These are phyloP conservation scores for Petrocephalus sullivani DNA, from an alignment of 2,797 vertebrate genomes.

Conservation along the genomic window DNA sequence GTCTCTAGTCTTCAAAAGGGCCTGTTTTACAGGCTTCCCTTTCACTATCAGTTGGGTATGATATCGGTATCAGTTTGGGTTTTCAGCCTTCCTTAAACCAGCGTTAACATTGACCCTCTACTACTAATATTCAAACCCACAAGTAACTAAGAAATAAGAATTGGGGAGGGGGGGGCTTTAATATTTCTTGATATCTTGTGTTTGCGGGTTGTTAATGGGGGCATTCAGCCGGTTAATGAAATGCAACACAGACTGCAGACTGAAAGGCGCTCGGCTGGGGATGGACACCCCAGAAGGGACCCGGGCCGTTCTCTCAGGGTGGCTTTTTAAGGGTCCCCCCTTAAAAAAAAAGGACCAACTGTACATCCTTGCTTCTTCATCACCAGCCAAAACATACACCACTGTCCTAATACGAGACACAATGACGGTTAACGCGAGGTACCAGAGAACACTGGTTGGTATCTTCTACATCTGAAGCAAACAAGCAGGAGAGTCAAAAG, in stretches of 20 bases:
- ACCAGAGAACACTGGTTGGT: slow-evolving; percentile 4
- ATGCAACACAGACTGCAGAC: background rate
- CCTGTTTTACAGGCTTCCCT: background rate
- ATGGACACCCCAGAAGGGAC: background rate
- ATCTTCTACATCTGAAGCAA: slow-evolving; percentile 18
- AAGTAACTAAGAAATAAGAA: background rate
- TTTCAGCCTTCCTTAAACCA: background rate
- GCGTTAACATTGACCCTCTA: background rate
- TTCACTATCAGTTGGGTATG: background rate
- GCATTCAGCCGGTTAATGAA: background rate
- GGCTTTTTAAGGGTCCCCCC: background rate
- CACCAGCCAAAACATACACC: slow-evolving; percentile 8
- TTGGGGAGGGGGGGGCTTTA: background rate
- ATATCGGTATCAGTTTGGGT: background rate
- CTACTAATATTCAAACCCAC: background rate
- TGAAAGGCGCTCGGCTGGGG: background rate
- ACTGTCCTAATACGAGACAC: slow-evolving; percentile 7
- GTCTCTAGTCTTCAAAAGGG: background rate
- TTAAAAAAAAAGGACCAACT: background rate
- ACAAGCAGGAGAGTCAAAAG: slow-evolving; percentile 1
- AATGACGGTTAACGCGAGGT: background rate
- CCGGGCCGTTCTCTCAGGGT: background rate
- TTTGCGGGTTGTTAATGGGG: background rate
- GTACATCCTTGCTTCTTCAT: slow-evolving; percentile 13
- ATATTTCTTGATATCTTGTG: background rate